A percentile compares a stretch with the other conserved stretches of the same genome.
Conservation (phyloP, 2,888 invertebrate genomes). For the Agrochola lota region DNA sequence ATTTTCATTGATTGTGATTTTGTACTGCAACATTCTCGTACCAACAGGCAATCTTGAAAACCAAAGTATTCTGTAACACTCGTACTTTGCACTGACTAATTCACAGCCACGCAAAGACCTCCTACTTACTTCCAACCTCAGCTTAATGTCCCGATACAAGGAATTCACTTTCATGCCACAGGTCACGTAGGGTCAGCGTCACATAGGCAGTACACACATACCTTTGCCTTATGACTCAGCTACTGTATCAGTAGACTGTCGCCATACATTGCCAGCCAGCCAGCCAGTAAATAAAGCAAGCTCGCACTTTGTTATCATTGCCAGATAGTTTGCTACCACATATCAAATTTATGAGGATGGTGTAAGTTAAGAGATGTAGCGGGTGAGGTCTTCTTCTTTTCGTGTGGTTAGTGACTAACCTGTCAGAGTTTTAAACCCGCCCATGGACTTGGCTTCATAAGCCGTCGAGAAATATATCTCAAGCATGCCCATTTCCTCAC, state of each 20-base stretch:
- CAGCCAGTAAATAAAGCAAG: conserved; percentile 64
- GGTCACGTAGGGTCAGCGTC: conserved; percentile 44
- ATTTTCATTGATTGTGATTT: too few relatives aligned
- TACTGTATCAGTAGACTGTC: conserved; percentile 68
- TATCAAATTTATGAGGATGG: conserved; percentile 62
- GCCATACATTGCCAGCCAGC: conserved; percentile 55
- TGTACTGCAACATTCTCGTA: too few relatives aligned
- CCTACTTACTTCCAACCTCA: background rate
- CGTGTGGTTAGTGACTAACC: too few relatives aligned
- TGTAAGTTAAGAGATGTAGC: background rate
- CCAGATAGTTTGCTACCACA: conserved; percentile 67
- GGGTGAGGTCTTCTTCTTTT: too few relatives aligned
- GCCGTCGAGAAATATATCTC: too few relatives aligned
- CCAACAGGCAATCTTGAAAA: background rate
- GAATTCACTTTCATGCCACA: conserved; percentile 38
- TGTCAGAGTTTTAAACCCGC: too few relatives aligned
- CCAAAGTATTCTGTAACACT: background rate
- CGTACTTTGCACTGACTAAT: background rate
- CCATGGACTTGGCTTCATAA: too few relatives aligned
- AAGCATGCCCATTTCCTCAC: too few relatives aligned
- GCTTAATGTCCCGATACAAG: background rate
- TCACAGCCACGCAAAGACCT: background rate
- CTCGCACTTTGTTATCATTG: conserved; percentile 64
- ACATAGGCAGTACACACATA: conserved; percentile 20
- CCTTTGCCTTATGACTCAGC: conserved; percentile 60